These are phyloP conservation scores for Martes flavigula DNA, from an alignment of 2,797 vertebrate genomes.

Conservation along the genomic window DNA sequence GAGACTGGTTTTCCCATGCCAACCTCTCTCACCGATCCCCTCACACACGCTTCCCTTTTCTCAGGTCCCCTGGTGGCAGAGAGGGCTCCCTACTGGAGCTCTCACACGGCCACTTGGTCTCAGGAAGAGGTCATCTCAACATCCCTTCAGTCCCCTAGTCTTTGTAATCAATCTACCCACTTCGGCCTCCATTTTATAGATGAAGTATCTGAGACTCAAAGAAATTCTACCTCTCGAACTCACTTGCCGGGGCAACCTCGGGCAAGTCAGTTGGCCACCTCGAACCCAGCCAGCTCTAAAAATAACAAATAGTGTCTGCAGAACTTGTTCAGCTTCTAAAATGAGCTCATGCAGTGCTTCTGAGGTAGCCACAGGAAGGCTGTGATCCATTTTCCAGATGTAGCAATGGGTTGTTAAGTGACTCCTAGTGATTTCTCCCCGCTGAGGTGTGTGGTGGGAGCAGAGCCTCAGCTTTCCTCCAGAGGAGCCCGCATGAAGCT, in stretches of 20 bases:
- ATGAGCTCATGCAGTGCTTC: neutral
- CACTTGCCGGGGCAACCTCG: neutral
- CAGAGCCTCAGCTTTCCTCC: neutral
- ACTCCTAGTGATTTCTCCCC: neutral
- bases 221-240: neutral
- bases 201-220: neutral
- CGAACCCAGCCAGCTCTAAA: neutral
- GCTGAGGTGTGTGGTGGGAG: no score
- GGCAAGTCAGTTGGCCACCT: neutral
- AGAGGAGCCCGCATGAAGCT: neutral
- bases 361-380: neutral
- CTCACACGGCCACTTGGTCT: neutral
- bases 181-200: neutral
- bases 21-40: neutral
- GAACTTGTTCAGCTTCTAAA: neutral
- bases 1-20: neutral
- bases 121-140: neutral
- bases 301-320: neutral
- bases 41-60: neutral
- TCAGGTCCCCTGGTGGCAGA: neutral
- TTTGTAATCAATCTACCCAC: neutral
- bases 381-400: neutral
- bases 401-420: neutral
- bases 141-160: neutral
- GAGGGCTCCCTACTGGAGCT: neutral